Percentiles rank a stretch among this genome's conserved stretches.
These are phyloP conservation scores for Sebastes hubbsi DNA, from an alignment of 2,797 vertebrate genomes.

Conservation along the genomic window DNA sequence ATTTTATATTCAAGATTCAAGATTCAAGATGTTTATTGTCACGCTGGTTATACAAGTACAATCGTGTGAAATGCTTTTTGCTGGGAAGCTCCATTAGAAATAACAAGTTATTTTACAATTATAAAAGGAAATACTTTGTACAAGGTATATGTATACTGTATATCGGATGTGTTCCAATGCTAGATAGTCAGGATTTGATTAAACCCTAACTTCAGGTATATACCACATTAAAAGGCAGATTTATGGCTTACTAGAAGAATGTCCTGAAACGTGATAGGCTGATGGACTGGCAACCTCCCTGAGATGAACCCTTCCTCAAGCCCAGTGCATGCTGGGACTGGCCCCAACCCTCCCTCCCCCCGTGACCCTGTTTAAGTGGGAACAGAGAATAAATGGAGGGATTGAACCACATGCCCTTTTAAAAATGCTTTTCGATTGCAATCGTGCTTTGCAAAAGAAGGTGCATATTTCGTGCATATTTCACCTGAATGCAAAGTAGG, in stretches of 20 bases:
- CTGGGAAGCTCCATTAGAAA: too few species aligned
- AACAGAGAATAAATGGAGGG: constrained; percentile 20
- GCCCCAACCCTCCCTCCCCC: not conserved
- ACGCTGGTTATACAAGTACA: too few species aligned
- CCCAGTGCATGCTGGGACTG: constrained; percentile 4
- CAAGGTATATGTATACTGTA: not conserved
- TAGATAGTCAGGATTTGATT: not conserved
- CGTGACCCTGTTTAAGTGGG: not conserved
- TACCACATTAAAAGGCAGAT: not conserved
- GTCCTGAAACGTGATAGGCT: constrained; percentile 12
- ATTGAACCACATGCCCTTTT: constrained; percentile 12
- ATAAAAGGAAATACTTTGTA: too few species aligned
- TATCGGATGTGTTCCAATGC: not conserved
- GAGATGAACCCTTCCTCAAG: constrained; percentile 1
- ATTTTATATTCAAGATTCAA: too few species aligned
- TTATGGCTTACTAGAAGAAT: not conserved
- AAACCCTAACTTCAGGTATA: not conserved
- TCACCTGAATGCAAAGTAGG: not conserved
- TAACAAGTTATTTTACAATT: too few species aligned
- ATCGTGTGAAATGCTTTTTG: too few species aligned
- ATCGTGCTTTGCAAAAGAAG: not conserved
- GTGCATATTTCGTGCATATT: constrained; percentile 2
- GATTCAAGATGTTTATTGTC: too few species aligned
- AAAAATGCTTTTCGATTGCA: constrained; percentile 32
- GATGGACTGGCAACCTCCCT: constrained; percentile 4